Base-by-base conservation (phyloP, 1,140 invertebrate genomes). In the Zeugodacus cucurbitae region DNA sequence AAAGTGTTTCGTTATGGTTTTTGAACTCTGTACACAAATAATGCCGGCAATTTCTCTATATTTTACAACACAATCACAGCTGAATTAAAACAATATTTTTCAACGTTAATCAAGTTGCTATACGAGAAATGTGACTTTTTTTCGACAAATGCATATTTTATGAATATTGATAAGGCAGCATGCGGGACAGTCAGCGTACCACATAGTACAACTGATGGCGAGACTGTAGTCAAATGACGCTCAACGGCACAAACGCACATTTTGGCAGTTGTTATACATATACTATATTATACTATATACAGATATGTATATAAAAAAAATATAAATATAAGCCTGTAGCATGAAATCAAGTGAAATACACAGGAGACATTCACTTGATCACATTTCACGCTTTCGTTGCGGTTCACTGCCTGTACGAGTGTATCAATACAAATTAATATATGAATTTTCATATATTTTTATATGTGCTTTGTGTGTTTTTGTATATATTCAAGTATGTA, bases 91-190 rank as follows among this genome's bases (percentile, higher is more conserved):
- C 17, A 17, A 54, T 20, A 14, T 54, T 54, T 20, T 20, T 8
- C 48, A 4, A 54, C 48, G 26, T 67, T 32, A 67, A 67, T 67
- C 29, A 67, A 74, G 67, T 74, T 74, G 34, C 67, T 37, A 41
- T 74, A 74, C 67, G 34, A 74, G 67, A 74, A 74, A 37, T 37
- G 67, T 32, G 34, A 74, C 67, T 74, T 74, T 74, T 74, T 74
- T 74, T 74, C 67, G 32, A 0, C 34, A 3, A 37, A 74, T 74
- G 67, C 67, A 74, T 74, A 74, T 22, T 74, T 37, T 74, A 74
- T 74, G 67, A 74, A 74, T 74, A 74, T 74, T 74, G 67, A 74
- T 74, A 74, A 74, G 67, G 67, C 67, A 74, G 10, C 26, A n/a
- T n/a, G 62, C 29, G 26, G 29, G 29, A 29, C 26, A 67, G 11